phyloP scores from a whole-genome alignment of 2,797 vertebrate species.

The Fistularia commersonii region DNA sequence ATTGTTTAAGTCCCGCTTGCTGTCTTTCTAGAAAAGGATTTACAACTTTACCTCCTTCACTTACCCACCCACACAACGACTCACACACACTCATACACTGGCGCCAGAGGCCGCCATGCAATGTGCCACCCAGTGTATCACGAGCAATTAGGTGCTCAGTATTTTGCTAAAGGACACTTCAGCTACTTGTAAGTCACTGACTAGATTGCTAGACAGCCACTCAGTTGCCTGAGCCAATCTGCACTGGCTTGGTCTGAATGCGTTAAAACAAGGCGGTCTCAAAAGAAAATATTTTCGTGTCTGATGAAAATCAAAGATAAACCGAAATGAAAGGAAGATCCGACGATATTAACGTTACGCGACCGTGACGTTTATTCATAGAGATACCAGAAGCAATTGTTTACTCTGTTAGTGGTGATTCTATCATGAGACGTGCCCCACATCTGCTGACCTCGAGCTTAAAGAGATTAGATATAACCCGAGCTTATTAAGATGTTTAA shows the following conservation, averaged over 20 bases:
- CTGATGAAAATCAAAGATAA: neutral
- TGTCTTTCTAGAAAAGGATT: neutral
- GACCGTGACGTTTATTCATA: neutral
- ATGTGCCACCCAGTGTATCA: neutral
- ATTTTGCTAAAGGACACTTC: neutral
- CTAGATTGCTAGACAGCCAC: neutral
- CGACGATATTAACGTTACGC: neutral
- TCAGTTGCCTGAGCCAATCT: neutral
- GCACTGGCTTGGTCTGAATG: too few species aligned
- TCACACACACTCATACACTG: neutral
- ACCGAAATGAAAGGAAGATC: neutral
- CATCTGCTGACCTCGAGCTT: conserved; percentile 61
- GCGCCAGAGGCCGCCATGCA: neutral
- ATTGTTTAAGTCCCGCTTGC: neutral
- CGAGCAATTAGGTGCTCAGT: neutral
- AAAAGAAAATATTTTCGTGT: too few species aligned
- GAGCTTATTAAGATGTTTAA: conserved; percentile 61
- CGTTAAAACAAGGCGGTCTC: too few species aligned
- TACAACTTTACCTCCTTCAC: neutral
- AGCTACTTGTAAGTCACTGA: neutral
- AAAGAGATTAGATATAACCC: conserved; percentile 56
- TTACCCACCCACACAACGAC: neutral
- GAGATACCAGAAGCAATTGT: neutral
- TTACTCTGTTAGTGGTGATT: conserved; percentile 15
- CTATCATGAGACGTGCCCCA: conserved; percentile 39